These are phyloP conservation scores for Oxytorus armatus DNA, from an alignment of 2,888 invertebrate genomes.

Conservation along the genomic window DNA sequence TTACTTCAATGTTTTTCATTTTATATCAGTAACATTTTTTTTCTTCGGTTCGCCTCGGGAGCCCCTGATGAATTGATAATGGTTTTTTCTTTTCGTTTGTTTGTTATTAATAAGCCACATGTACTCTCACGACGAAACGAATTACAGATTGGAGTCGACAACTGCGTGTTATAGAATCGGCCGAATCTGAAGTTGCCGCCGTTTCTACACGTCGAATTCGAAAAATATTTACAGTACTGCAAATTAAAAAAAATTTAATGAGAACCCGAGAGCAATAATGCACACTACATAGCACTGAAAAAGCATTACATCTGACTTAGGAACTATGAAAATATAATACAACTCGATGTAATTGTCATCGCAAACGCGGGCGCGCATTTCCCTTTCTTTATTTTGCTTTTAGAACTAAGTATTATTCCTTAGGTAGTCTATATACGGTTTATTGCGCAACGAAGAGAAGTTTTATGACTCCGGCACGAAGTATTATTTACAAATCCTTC, in stretches of 20 bases:
- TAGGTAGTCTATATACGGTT: constrained; percentile 52
- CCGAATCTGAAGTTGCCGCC: constrained; percentile 26
- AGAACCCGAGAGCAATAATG: constrained; percentile 68
- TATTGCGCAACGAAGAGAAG: constrained; percentile 66
- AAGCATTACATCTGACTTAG: constrained; percentile 74
- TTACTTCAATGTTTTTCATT: constrained; percentile 26
- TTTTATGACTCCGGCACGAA: constrained; percentile 59
- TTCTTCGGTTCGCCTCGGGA: constrained; percentile 63
- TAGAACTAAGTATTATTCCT: constrained; percentile 50
- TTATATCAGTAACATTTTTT: constrained; percentile 31
- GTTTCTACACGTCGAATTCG: constrained; percentile 39
- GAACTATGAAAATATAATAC: constrained; percentile 76
- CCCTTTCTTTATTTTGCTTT: constrained; percentile 39
- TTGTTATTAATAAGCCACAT: constrained; percentile 71
- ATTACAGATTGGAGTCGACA: constrained; percentile 47
- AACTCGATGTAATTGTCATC: constrained; percentile 68
- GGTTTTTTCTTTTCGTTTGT: background rate
- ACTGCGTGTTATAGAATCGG: constrained; percentile 23
- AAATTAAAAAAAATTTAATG: constrained; percentile 61
- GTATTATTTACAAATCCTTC: constrained; percentile 66
- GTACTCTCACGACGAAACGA: constrained; percentile 68
- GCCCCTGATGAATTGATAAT: constrained; percentile 67
- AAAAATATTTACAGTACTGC: constrained; percentile 65
- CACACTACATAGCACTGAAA: constrained; percentile 68
- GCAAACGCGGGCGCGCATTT: constrained; percentile 59